Evolutionary conservation across 1,140 invertebrate genomes (phyloP).

Genomic region (Eubasilissa regina): DNA sequence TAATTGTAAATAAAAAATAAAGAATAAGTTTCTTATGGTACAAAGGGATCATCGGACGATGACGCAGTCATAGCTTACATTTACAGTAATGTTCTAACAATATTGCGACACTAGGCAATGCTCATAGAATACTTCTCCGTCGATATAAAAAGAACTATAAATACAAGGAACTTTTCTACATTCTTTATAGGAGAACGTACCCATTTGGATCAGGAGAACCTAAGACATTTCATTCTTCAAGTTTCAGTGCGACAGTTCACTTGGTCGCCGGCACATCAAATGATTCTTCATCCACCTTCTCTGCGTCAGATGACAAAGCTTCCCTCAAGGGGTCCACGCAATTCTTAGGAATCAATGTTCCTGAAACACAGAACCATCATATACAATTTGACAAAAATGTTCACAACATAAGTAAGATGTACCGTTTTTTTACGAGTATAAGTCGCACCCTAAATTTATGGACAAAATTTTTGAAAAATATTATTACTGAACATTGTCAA

Average conservation of each 20-base stretch:
- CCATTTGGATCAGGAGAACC: neutral
- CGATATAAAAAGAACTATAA: slow-evolving; percentile 48
- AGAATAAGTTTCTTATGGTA: slow-evolving; percentile 35
- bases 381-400: too few species aligned
- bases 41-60: neutral
- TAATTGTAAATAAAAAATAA: neutral
- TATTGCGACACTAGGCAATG: neutral
- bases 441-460: too few species aligned
- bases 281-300: slow-evolving; percentile 84
- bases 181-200: slow-evolving; percentile 37
- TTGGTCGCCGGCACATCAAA: slow-evolving; percentile 67
- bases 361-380: slow-evolving; percentile 65
- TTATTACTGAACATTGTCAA: too few species aligned
- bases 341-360: slow-evolving; percentile 91
- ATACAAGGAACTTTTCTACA: slow-evolving; percentile 56
- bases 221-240: neutral
- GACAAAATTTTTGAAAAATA: too few species aligned
- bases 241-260: slow-evolving; percentile 13
- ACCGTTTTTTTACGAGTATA: too few species aligned
- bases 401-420: too few species aligned
- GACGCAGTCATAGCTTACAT: slow-evolving; percentile 11
- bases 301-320: slow-evolving; percentile 85
- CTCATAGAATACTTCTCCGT: neutral
- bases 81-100: neutral
- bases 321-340: slow-evolving; percentile 86